Base-by-base conservation (phyloP, 92 coral and sea anemone species). In the Porites lobata region DNA sequence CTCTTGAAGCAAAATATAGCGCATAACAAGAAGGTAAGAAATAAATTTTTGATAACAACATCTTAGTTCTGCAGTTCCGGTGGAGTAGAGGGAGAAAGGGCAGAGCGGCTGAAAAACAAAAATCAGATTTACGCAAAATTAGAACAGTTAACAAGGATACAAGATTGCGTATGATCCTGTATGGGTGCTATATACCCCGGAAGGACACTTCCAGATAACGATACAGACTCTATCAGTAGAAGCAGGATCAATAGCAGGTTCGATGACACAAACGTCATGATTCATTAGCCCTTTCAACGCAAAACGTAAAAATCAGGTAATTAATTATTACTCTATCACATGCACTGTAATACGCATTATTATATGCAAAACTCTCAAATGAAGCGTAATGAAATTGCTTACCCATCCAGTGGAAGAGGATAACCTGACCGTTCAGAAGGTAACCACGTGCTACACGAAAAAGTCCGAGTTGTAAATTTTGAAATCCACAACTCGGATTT, bases 201-300 rank as follows among this genome's bases (percentile, higher is more conserved):
- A 29, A 29, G 32, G 32, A 29, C 32, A 29, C 32, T 29, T 29
- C 32, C 32, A 29, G 32, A 29, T 29, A 29, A 29, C 4, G 32
- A 29, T 29, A 29, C 4, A 29, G 32, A 29, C 32, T 29, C 32
- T 29, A 29, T 29, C 0, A 29, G 32, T 29, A 82, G 53, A 10
- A 71, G 67, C 67, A 70, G 20, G 68, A 56, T 29, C 64, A 82
- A 71, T 13, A 71, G 26, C 77, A 69, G 20, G 22, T 57, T 69
- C 51, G 77, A 24, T 67, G 59, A 82, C 43, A 29, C 67, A 69
- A 82, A 54, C 29, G 38, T 69, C 69, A 69, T 70, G 21, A 81
- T 50, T 53, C n/a, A 29, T 29, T 29, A 29, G 32, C 68, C n/a
- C n/a, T 20, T 63, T 63, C 32, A 18, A 18, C n/a, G n/a, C 68